Evolutionary conservation across 2,797 vertebrate genomes (phyloP).

Genomic region (Acipenser transmontanus): DNA sequence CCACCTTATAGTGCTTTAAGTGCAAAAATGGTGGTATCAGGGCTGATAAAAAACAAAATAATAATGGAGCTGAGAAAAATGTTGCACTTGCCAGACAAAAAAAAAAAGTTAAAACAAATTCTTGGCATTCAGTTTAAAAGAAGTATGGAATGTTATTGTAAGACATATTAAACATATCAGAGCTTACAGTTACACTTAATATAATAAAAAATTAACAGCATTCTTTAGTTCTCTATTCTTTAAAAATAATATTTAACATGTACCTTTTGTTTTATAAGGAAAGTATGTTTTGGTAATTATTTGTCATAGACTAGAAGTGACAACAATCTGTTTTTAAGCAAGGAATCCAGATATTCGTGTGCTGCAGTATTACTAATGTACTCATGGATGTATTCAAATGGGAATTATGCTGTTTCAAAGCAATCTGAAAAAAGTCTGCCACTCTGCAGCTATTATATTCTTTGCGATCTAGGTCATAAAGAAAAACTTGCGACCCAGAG

Average conservation of each 20-base stretch:
- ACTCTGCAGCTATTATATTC: constrained; percentile 3
- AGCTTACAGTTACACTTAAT: no score
- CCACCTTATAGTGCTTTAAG: background rate
- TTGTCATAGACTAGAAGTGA: no score
- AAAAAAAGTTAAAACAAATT: constrained; percentile 65
- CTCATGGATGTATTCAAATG: no score
- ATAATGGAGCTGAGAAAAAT: constrained; percentile 18
- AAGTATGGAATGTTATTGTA: constrained; percentile 70
- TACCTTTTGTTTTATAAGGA: no score
- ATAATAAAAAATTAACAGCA: no score
- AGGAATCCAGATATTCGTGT: no score
- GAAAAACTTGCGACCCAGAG: background rate
- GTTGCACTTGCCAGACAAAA: constrained; percentile 50
- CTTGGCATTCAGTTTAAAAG: constrained; percentile 63
- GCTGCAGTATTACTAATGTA: no score
- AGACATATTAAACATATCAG: constrained; percentile 31
- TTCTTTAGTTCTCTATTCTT: no score
- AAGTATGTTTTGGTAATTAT: no score
- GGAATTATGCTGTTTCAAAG: background rate
- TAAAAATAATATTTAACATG: no score
- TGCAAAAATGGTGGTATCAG: background rate
- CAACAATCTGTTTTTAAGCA: no score
- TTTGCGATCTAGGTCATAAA: background rate
- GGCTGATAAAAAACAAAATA: background rate
- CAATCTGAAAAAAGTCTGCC: constrained; percentile 2